Evolutionary conservation across 2,888 invertebrate genomes (phyloP), one percentile per base, ranked within the genome.

Genomic region (Orchesella flavescens): DNA sequence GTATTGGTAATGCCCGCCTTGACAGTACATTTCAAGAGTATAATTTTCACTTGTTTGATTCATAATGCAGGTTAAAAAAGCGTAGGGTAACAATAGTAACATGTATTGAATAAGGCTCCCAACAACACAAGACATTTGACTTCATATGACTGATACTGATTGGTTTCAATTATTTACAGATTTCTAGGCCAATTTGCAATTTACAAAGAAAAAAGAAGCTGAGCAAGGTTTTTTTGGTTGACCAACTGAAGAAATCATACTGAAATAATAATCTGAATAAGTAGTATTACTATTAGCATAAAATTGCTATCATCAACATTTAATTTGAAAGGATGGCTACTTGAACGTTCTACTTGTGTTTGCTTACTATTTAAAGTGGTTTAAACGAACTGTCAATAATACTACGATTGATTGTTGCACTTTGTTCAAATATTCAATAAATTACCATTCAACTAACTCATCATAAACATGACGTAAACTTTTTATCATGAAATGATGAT

Each of bases 141-240:
- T 65, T 65, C 66, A 66, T n/a, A n/a, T n/a, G n/a, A 34, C 34
- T 4, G 34, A 66, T 21, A 68, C n/a, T 21, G 68, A 68, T 46
- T 68, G 49, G 49, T 49, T 49, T 49, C 21, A 68, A 21, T 68
- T 19, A 46, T 68, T 49, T 68, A 49, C 49, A 68, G 49, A 68
- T 49, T 49, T 68, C n/a, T 49, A 49, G 46, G 19, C 68, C 23
- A 68, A 68, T 49, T 68, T 68, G 13, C 5, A 68, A 68, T 68
- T 66, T 66, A 19, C 43, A 10, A 17, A 12, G 24, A 24, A n/a
- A 23, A 7, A 63, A 63, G 34, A 34, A 34, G 34, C 7, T 34
- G 34, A 34, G 34, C 34, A 34, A 3, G 53, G n/a, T 17, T 34
- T 34, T 34, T 34, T 2, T 34, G 7, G 34, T 34, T 34, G 34